Base-by-base conservation (phyloP, 2,797 vertebrate genomes). In the Crax fasciolata region DNA sequence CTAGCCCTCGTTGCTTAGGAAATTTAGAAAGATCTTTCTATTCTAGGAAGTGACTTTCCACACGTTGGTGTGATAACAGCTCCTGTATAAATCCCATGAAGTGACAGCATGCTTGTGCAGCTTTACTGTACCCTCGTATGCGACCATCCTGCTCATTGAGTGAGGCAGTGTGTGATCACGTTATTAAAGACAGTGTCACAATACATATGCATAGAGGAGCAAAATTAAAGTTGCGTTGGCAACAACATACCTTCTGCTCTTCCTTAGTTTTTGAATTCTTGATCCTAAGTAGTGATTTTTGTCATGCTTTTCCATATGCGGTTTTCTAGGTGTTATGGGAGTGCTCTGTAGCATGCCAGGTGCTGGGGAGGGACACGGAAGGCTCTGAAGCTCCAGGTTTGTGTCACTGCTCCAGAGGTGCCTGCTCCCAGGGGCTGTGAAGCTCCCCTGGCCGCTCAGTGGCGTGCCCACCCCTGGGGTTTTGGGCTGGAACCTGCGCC, bases 211-310 rank as follows among this genome's bases (percentile, higher is more conserved):
- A 89, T 91, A 87, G 73, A 63, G 82, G 70, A 86, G 48, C 38
- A 91, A 84, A 93, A 94, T 76, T 81, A 49, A 93, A 96, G 76
- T 86, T 86, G 92, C 89, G 92, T 93, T 91, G 94, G 92, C 73
- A 95, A 73, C 90, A 83, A 62, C 90, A 72, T 78, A 81, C n/a
- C 2, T 93, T 85, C 89, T 85, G 62, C 68, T 95, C 65, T 80
- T 84, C 78, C 87, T 80, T 83, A 66, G 68, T 74, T 89, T 84
- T 48, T 80, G 70, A 73, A 43, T 88, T 84, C 71, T 81, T 2
- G 8, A 52, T 92, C 46, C 59, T 81, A 32, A 68, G 61, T 89
- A 89, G 76, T 76, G 78, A 73, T 84, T 94, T 91, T 79, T 84
- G 58, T 71, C 46, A 0, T 65, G 28, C 41, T 68, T 90, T 90